Evolutionary conservation across 2,797 vertebrate genomes (phyloP), one percentile per base, ranked within the genome.

Genomic region (Melopsittacus undulatus): DNA sequence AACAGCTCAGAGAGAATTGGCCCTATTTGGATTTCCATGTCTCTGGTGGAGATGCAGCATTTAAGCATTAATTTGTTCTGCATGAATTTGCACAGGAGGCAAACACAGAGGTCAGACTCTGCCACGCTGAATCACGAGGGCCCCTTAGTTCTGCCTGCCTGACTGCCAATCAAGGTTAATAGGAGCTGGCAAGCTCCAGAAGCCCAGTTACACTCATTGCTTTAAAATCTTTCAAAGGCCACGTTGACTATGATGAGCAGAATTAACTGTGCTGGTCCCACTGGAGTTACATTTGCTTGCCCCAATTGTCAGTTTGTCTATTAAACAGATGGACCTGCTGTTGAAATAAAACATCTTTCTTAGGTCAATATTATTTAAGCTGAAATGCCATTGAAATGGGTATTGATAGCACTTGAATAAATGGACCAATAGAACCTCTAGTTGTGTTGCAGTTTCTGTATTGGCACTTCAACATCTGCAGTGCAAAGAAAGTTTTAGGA

Each of bases 71-170:
- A 91, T 92, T 96, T 92, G 78, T 85, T 94, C 88, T 89, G 86
- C 88, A 78, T 91, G 79, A 68, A 66, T 94, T 95, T 95, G 93
- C 80, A 95, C 89, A 96, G 92, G 89, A 95, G 89, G 83, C 79
- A 84, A 76, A 78, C 64, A 32, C 48, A 93, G 77, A 94, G 83
- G 95, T 90, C 93, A 83, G 51, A 45, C 32, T 87, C 91, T 91
- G 91, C 87, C 72, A 74, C 11, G 0, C 2, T 83, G 88, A 96
- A 81, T 94, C 81, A 92, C 32, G 32, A 90, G 62, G 29, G 67
- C 80, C 79, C 62, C 78, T 96, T 92, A 90, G 79, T 92, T 89
- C 90, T 93, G 78, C 86, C 78, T 93, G 72, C 74, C 72, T 77
- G 87, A 51, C 79, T 83, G 69, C 45, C 91, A 85, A 51, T 92